These are phyloP conservation scores for Cherax quadricarinatus DNA, from an alignment of 1,140 invertebrate genomes.

Conservation along the genomic window DNA sequence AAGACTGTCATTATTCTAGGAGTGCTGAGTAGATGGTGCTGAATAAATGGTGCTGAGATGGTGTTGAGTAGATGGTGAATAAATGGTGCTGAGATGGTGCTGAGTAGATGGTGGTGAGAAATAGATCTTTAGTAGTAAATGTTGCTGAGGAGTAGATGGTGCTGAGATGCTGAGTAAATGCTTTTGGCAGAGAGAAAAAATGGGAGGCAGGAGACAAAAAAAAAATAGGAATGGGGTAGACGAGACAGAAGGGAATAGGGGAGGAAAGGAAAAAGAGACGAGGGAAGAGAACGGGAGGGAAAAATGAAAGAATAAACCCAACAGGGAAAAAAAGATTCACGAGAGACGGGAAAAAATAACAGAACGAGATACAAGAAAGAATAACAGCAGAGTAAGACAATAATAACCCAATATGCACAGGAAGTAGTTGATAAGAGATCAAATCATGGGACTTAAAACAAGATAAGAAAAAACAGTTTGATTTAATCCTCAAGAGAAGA, in stretches of 20 bases:
- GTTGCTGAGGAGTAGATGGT: neutral
- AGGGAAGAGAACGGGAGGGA: neutral
- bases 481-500: neutral
- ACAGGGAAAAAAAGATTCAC: too few relatives aligned
- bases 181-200: neutral
- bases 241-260: neutral
- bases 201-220: neutral
- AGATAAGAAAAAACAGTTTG: too few relatives aligned
- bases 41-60: too few relatives aligned
- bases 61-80: too few relatives aligned
- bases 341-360: too few relatives aligned
- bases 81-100: neutral
- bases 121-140: neutral
- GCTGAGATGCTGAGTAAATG: too few relatives aligned
- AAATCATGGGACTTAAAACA: too few relatives aligned
- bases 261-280: neutral
- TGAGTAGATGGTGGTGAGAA: too few relatives aligned
- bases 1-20: slow-evolving; percentile 28
- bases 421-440: too few relatives aligned
- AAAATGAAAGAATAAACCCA: neutral
- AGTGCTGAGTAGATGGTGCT: too few relatives aligned
- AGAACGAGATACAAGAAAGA: too few relatives aligned
- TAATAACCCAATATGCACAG: too few relatives aligned
- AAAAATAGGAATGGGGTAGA: neutral
- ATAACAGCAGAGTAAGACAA: neutral